Base-by-base conservation (phyloP, 2,797 vertebrate genomes). In the Microctenopoma stevenorrisi region DNA sequence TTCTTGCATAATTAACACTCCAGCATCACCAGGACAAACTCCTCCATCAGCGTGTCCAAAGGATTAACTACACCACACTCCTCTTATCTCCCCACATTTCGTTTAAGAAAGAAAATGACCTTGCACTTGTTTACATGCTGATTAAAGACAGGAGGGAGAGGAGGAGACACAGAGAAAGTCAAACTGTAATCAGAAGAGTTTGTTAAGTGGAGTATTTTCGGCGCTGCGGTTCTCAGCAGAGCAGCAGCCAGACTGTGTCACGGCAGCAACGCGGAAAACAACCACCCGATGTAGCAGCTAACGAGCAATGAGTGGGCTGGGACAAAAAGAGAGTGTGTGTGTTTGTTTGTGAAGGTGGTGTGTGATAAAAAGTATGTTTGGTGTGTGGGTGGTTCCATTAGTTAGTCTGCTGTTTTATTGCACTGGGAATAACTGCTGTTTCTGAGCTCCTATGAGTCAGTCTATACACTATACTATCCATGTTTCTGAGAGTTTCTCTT, bases 11-110 rank as follows among this genome's bases (percentile, higher is more conserved):
- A 92, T 93, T 93, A 92, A 85, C 74, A 87, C 54, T 74, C 48
- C 43, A 84, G 85, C 89, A 89, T 89, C 86, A 85, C 82, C 80
- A 78, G 84, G 86, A 91, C 90, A 89, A 90, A 90, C 88, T 89
- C 89, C 86, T 92, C 92, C 92, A 92, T 92, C 91, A 93, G 91
- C 84, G 84, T 89, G 90, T 92, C 92, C 89, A 90, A 92, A 92
- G 93, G 93, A 93, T 94, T 93, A 92, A 92, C 89, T 89, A 84
- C 68, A 78, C 84, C 84, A 81, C 64, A 76, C 87, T 91, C 84
- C 78, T 89, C 90, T 92, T 91, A 92, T 91, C 89, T 85, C 73
- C 79, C 84, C 73, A 35, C 70, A 84, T 83, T 89, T 90, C 82
- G 79, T 91, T 91, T 88, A 89, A 91, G 87, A 79, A 91, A 92